Evolutionary conservation across 1,140 invertebrate species (phyloP), one percentile per base, ranked within the genome.

Genomic region (Acromyrmex charruanus): DNA sequence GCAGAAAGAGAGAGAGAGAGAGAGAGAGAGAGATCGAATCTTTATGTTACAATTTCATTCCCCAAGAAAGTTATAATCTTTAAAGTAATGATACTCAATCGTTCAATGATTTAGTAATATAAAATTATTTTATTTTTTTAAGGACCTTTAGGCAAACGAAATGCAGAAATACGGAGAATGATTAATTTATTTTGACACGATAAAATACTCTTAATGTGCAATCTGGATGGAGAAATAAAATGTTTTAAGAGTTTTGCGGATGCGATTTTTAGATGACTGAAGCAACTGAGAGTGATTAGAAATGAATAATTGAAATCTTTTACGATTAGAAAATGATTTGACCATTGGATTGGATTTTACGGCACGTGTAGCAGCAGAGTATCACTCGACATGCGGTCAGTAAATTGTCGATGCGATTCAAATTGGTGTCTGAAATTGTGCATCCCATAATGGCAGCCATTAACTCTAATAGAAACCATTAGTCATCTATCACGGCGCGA

Each of bases 381-480:
- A 21, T 28, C 25, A 39, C 44, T 44, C 55, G 55, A 49, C 12
- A 61, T 74, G 39, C 53, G 18, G 44, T 14, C 58, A 25, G 39
- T 25, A 51, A 74, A 75, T 74, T 49, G 69, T 51, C 80, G 69
- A 84, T 61, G 55, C 39, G 49, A 49, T 59, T 82, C 25, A 61
- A 82, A 82, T 71, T 61, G 55, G 25, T 69, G 77, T 31, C 51
- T 82, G 69, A 84, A 75, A 84, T 84, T 65, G 59, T 69, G 44
- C 21, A 44, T 84, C 39, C 51, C 39, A 53, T 44, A 81, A 31
- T 21, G 25, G 25, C 55, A 31, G 16, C 59, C 68, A 35, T 87
- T 86, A 85, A 31, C 35, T 87, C 9, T 35, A 59, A 87, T 85
- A 72, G 58, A 58, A 65, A 58, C 28, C 74, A 79, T 90, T 88